Base-by-base conservation (phyloP, 2,888 invertebrate species). In the Machimus atricapillus region DNA sequence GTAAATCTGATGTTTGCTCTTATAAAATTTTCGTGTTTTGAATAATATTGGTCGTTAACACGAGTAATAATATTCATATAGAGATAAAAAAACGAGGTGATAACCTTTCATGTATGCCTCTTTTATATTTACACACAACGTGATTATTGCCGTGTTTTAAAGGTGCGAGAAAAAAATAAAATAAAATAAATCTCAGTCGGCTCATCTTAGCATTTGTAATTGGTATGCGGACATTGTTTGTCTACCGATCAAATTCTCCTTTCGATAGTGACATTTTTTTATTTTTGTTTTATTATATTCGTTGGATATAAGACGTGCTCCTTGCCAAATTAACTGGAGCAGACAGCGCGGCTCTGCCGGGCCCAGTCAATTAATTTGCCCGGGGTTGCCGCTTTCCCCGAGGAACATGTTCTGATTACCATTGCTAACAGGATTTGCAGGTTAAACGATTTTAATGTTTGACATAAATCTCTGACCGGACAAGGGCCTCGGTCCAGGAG, bases 371-470 rank as follows among this genome's bases (percentile, higher is more conserved):
- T 88, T 88, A 88, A 88, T 76, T 79, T 19, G 9, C 3, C 43
- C 52, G 19, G 37, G 83, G 12, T 79, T 40, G 19, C 19, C 58
- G 40, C 73, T 83, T 66, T 40, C 37, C 66, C 66, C 23, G 14
- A 9, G 73, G 40, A 83, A 83, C 83, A 83, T 73, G 66, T 83
- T 66, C 83, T 83, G 83, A 83, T 83, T 83, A 83, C 73, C 83
- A 83, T 86, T 87, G 76, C 74, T 82, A 87, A 82, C 86, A 87
- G 82, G 87, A 88, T 88, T 87, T 87, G 86, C 87, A 88, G 88
- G 88, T 88, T 88, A 88, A 88, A 88, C 86, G 88, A 78, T 88
- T 88, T 88, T 88, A 86, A 88, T 88, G 88, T 88, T 88, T 87
- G 88, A 88, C 88, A 88, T 88, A 88, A 88, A 88, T 88, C 88